Percentiles rank a stretch among this genome's conserved stretches.
Conservation (phyloP, 2,888 invertebrate genomes). For the Dendrolimus houi region DNA sequence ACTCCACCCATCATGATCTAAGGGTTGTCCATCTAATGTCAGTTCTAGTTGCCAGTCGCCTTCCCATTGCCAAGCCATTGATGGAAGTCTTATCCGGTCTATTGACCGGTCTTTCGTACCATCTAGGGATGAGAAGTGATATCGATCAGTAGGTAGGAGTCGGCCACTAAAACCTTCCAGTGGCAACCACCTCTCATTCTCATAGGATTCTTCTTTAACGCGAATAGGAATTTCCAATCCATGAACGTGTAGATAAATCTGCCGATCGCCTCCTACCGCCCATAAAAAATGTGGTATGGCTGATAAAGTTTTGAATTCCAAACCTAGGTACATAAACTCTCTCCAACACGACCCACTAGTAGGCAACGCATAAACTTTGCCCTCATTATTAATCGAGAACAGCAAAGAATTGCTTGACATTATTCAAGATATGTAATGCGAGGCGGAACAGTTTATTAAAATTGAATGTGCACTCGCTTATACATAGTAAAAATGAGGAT, state of each 20-base stretch:
- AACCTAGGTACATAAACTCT: constrained; percentile 88
- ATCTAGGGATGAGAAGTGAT: constrained; percentile 89
- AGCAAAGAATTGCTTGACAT: constrained; percentile 82
- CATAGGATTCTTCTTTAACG: constrained; percentile 92
- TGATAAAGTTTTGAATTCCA: constrained; percentile 92
- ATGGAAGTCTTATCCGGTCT: constrained; percentile 89
- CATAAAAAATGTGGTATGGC: constrained; percentile 91
- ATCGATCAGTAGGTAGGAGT: constrained; percentile 91
- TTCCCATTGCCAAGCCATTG: constrained; percentile 98
- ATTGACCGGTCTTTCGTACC: constrained; percentile 87
- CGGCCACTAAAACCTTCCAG: constrained; percentile 90
- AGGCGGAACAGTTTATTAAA: not conserved
- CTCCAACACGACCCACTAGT: constrained; percentile 90
- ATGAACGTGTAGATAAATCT: constrained; percentile 94
- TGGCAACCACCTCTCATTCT: constrained; percentile 96
- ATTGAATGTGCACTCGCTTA: not conserved
- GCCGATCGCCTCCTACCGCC: constrained; percentile 95
- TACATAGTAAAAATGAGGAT: not conserved
- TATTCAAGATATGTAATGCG: constrained; percentile 10
- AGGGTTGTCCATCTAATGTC: constrained; percentile 88
- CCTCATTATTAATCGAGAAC: constrained; percentile 91
- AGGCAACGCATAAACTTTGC: constrained; percentile 89
- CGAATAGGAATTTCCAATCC: constrained; percentile 93
- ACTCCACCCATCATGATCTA: constrained; percentile 95
- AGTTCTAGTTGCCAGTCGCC: constrained; percentile 93